These are phyloP conservation scores for Pseudopipra pipra DNA, from an alignment of 2,113 vertebrate species.

Conservation along the genomic window DNA sequence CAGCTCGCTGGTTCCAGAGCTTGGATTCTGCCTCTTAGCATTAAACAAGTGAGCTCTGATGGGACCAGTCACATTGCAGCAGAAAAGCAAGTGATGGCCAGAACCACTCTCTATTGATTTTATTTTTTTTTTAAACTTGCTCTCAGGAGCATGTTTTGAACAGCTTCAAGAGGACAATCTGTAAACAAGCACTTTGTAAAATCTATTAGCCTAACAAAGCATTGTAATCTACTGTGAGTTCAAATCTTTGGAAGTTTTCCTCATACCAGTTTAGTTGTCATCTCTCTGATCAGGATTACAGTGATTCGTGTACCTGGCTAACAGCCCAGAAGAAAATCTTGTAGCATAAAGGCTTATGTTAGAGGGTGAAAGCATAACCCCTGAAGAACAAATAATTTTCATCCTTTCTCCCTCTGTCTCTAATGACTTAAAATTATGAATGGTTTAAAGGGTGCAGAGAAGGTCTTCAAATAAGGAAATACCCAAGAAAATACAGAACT, in stretches of 20 bases:
- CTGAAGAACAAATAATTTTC: background rate
- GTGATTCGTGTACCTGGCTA: background rate
- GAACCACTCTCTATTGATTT: background rate
- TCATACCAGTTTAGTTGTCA: background rate
- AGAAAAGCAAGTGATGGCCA: background rate
- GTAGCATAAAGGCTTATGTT: background rate
- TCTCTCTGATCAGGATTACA: background rate
- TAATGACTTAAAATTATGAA: background rate
- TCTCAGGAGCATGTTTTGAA: background rate
- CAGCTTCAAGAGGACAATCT: background rate
- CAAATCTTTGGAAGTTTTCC: background rate
- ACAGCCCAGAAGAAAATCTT: background rate
- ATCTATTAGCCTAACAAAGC: constrained; percentile 14
- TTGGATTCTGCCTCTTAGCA: background rate
- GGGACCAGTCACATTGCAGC: background rate
- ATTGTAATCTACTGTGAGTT: background rate
- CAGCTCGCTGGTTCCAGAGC: background rate
- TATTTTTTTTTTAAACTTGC: background rate
- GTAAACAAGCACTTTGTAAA: background rate
- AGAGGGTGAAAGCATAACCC: background rate
- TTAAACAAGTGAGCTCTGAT: background rate
- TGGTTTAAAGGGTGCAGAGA: background rate
- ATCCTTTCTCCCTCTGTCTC: background rate
- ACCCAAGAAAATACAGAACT: background rate
- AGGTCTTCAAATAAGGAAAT: background rate